A percentile compares a stretch with the other conserved stretches of the same genome.
phyloP scores from a whole-genome alignment of 1,140 invertebrate genomes.

The Nasonia longicornis region DNA sequence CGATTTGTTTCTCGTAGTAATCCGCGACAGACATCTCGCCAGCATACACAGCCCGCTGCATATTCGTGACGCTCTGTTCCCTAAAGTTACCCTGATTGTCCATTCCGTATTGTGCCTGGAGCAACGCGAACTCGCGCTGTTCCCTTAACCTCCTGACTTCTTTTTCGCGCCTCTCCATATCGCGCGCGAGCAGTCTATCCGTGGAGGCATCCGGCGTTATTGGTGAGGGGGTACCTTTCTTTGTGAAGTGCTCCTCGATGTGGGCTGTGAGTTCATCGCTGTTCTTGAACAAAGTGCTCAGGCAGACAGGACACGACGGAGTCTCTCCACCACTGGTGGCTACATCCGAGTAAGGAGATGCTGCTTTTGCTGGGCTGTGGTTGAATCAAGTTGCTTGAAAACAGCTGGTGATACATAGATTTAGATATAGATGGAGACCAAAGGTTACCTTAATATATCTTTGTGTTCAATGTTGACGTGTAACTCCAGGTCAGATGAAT shows the following conservation, averaged over 20 bases:
- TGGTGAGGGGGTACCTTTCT: constrained; percentile 65
- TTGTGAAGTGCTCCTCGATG: constrained; percentile 78
- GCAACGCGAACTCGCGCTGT: constrained; percentile 83
- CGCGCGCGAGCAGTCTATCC: constrained; percentile 72
- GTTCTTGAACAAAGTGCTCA: constrained; percentile 68
- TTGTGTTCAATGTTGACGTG: constrained; percentile 89
- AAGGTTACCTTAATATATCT: constrained; percentile 74
- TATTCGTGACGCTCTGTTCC: constrained; percentile 84
- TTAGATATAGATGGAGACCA: not conserved
- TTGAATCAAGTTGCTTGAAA: constrained; percentile 48
- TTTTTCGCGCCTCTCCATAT: constrained; percentile 76
- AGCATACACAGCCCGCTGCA: constrained; percentile 86
- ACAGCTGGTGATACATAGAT: constrained; percentile 16
- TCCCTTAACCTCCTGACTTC: constrained; percentile 80
- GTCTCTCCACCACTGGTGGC: constrained; percentile 60
- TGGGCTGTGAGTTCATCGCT: constrained; percentile 74
- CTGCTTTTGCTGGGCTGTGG: constrained; percentile 63
- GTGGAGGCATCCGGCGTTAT: constrained; percentile 69
- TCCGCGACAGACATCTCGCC: constrained; percentile 87
- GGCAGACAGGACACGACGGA: constrained; percentile 71
- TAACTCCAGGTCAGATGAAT: constrained; percentile 82
- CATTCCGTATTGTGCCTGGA: constrained; percentile 90
- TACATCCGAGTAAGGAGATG: constrained; percentile 56
- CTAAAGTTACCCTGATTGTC: constrained; percentile 86
- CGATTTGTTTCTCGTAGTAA: constrained; percentile 85